Percentiles rank a stretch among this genome's conserved stretches.
These are phyloP conservation scores for Scelioninae gen. 1 DNA, from an alignment of 2,888 invertebrate species.

Conservation along the genomic window DNA sequence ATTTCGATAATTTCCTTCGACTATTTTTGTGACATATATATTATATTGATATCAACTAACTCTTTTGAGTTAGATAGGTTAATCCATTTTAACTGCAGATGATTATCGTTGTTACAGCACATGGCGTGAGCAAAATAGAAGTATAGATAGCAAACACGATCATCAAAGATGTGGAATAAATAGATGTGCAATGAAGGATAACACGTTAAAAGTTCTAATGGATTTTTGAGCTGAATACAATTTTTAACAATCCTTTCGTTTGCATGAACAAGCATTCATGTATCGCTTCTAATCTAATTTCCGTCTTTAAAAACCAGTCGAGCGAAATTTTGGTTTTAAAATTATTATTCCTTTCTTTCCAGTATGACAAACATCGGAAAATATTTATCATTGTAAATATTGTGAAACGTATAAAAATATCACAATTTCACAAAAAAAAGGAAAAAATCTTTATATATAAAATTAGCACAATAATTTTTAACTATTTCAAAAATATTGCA, in stretches of 20 bases:
- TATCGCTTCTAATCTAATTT: too few relatives aligned
- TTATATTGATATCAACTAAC: neutral
- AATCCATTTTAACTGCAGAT: slow-evolving; percentile 3
- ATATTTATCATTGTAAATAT: too few relatives aligned
- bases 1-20: neutral
- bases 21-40: neutral
- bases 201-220: slow-evolving; percentile 4
- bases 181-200: slow-evolving; percentile 8
- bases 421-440: too few relatives aligned
- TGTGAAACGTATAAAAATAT: too few relatives aligned
- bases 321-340: too few relatives aligned
- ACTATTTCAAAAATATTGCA: too few relatives aligned
- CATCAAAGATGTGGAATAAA: slow-evolving; percentile 29
- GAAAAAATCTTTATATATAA: too few relatives aligned
- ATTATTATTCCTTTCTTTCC: too few relatives aligned
- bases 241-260: slow-evolving; percentile 34
- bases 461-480: too few relatives aligned
- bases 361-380: too few relatives aligned
- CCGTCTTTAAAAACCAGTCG: too few relatives aligned
- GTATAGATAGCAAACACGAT: slow-evolving; percentile 37
- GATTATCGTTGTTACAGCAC: slow-evolving; percentile 36
- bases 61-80: neutral
- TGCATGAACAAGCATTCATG: slow-evolving; percentile 31
- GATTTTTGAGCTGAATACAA: neutral
- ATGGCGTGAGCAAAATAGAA: slow-evolving; percentile 34